Percentiles rank a stretch among this genome's conserved stretches.
phyloP scores from a whole-genome alignment of 2,113 vertebrate genomes.

The Calyptomena viridis region DNA sequence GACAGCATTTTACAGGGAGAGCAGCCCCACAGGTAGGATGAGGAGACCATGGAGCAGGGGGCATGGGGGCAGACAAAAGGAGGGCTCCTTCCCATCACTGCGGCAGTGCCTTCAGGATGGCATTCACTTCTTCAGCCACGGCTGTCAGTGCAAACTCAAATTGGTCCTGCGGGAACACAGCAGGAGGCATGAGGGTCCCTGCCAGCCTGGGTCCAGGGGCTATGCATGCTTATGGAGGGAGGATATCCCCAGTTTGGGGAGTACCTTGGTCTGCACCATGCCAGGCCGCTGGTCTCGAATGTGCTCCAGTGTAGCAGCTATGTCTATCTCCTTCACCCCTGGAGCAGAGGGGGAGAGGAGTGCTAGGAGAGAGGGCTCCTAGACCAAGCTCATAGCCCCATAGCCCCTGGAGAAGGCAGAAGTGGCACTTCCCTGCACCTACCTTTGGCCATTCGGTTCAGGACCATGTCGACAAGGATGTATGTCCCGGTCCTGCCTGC shows the following conservation, averaged over 20 bases:
- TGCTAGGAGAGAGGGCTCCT: neutral
- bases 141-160: slow-evolving; percentile 96
- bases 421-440: neutral
- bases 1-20: slow-evolving; percentile 20
- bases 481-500: slow-evolving; percentile 91
- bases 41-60: neutral
- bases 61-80: neutral
- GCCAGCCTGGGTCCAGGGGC: fast-evolving
- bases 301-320: slow-evolving; percentile 94
- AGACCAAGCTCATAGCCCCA: neutral
- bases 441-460: slow-evolving; percentile 99
- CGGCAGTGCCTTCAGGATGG: slow-evolving; percentile 94
- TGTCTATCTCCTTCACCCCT: slow-evolving; percentile 99
- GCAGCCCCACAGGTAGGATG: neutral
- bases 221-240: neutral
- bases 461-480: slow-evolving; percentile 96
- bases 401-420: neutral
- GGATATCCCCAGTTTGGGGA: neutral
- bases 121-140: slow-evolving; percentile 96
- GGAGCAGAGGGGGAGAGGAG: neutral
- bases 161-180: slow-evolving; percentile 85
- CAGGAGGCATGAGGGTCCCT: neutral
- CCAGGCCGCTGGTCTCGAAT: slow-evolving; percentile 93
- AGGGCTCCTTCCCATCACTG: slow-evolving; percentile 75
- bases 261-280: slow-evolving; percentile 94